Evolutionary conservation across 2,113 vertebrate genomes (phyloP), one percentile per base, ranked within the genome.

Genomic region (Gadus macrocephalus): DNA sequence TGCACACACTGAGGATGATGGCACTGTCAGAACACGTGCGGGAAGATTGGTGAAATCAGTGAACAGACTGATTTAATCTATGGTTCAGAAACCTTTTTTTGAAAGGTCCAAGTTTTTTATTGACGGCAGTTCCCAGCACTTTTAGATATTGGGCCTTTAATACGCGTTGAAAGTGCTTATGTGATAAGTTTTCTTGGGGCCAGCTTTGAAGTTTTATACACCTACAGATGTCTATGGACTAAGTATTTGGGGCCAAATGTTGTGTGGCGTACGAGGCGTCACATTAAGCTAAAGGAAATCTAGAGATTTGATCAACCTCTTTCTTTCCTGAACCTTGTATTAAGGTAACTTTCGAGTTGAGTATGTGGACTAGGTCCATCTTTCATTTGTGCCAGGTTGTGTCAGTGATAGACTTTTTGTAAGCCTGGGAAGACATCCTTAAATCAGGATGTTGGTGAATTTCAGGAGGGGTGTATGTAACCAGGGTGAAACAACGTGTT

Each of bases 291-390:
- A 25, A 25, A 25, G 22, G 22, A 25, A 25, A 25, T 25, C 22
- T 25, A 25, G 22, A 25, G 22, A 25, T 1, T 25, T 25, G 22
- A 49, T 63, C n/a, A 70, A 22, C 7, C 55, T 70, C 31, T 15
- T 42, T 62, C 22, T n/a, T 53, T 27, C 22, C n/a, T 38, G 35
- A 70, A 62, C 53, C 59, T 28, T 62, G 61, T 62, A 15, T 27
- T 70, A 28, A 60, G 28, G 56, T 69, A 38, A 19, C 67, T 61
- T 59, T 5, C 38, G 17, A 69, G 67, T 61, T 69, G 67, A 58
- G 4, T 59, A 16, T 22, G 15, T 17, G 27, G 67, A 35, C 56
- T 60, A 22, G 55, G 67, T 69, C 56, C 31, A 3, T 59, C 31
- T 19, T 66, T 49, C 61, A 28, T 27, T 31, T 62, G 22, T 62